Base-by-base conservation (phyloP, 2,113 vertebrate species). In the Pitta sordida region DNA sequence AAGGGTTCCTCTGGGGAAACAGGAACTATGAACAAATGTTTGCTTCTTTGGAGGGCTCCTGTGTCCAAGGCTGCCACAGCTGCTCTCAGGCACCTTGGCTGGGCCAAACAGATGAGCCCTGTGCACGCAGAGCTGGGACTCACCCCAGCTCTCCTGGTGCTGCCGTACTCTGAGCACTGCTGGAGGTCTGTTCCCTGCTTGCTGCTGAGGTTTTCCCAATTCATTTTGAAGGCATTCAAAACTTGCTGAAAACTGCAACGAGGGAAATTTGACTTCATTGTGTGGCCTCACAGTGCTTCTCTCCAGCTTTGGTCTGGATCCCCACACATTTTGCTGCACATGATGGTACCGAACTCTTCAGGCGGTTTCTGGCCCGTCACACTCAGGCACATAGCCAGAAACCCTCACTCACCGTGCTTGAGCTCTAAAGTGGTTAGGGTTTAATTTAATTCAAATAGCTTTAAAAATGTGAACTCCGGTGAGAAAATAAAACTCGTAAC, bases 321-420 rank as follows among this genome's bases (percentile, higher is more conserved):
- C 36, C 34, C 43, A 5, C 0, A 1, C 8, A 1, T 53, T 63
- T n/a, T 36, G 27, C 67, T 75, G 23, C 27, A 13, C 20, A 1
- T 13, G 41, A 9, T 56, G 46, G n/a, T 43, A 32, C 26, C 41
- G n/a, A n/a, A n/a, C n/a, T 65, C 67, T n/a, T n/a, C 43, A 22
- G 30, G 43, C 67, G 58, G 32, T 43, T 58, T 36, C 43, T 80
- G 85, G 26, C 51, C 67, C 21, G 14, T 36, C 41, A 36, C 23
- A 16, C 15, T 34, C n/a, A 18, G 29, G 44, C 19, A 1, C 15
- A 1, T 22, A 46, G n/a, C n/a, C 69, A 78, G 65, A 39, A 82
- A 20, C 11, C 39, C 39, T 65, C 44, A 37, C 58, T 48, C 62
- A 18, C 41, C 2, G 0, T 39, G 49, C 44, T 11, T 30, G 15